These are phyloP conservation scores for Ateles fusciceps DNA, from an alignment of 2,797 vertebrate species.

Conservation along the genomic window DNA sequence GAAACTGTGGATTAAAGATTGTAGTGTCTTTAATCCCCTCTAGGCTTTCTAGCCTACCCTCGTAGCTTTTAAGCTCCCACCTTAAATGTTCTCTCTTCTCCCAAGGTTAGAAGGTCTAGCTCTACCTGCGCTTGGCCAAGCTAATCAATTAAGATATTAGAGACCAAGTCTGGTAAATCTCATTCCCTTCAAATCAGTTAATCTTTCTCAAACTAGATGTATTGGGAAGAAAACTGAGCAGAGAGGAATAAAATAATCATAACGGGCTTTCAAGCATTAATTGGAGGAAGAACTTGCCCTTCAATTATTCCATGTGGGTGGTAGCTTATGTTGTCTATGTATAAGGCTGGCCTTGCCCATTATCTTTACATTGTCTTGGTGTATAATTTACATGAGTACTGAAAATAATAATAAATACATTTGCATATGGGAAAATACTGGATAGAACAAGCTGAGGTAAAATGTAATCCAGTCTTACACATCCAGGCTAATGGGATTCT, in stretches of 20 bases:
- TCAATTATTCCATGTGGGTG: not conserved
- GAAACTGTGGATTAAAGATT: not conserved
- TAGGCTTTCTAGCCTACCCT: not conserved
- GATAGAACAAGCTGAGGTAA: not conserved
- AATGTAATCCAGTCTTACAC: not conserved
- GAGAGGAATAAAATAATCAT: not conserved
- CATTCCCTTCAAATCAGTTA: not conserved
- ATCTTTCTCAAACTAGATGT: not conserved
- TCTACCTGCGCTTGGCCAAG: not conserved
- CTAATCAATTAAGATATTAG: not conserved
- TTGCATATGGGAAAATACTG: not conserved
- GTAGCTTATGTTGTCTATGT: not conserved
- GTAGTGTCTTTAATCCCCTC: not conserved
- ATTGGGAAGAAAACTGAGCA: not conserved
- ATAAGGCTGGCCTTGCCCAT: not conserved
- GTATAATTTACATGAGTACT: not conserved
- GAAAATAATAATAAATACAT: not conserved
- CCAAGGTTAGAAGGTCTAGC: not conserved
- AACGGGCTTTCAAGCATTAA: not conserved
- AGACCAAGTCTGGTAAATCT: not conserved
- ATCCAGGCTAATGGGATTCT: slow-evolving; percentile 25
- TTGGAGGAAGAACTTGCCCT: not conserved
- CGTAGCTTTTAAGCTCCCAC: not conserved
- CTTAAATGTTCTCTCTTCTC: not conserved
- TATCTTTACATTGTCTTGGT: slow-evolving; percentile 24